Evolutionary conservation across 2,113 vertebrate species (phyloP), one percentile per base, ranked within the genome.

Genomic region (Gambusia holbrooki): DNA sequence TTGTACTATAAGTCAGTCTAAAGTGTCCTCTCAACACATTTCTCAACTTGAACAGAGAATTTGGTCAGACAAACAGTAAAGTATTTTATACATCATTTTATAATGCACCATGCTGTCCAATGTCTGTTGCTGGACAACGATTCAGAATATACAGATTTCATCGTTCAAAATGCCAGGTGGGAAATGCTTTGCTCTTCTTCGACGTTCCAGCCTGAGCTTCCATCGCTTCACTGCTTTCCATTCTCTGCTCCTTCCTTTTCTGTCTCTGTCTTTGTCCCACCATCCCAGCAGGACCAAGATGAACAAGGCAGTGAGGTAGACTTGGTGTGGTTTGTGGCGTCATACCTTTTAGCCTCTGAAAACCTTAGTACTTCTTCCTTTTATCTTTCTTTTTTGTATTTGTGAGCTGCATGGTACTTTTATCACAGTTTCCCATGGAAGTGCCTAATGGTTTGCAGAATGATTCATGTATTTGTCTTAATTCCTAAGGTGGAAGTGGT

Each of bases 281-380:
- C 40, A 89, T 82, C 74, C 25, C 90, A 88, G 48, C 91, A 94
- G 93, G 93, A 88, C 79, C 76, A 84, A 82, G 84, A 88, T 9
- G 61, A 89, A 29, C 69, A 67, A 70, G 54, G 64, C 83, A 76
- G 74, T 72, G 87, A 92, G 78, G 84, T 90, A 84, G 82, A 77
- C 63, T 33, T 29, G 7, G 5, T 12, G 32, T 66, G 35, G 14
- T 32, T 27, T n/a, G 2, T 82, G 6, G 0, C 0, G 5, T 85
- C 12, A 37, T 69, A 35, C 66, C 62, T 71, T 86, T 66, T 37
- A 73, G 63, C 64, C 60, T 33, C 40, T 22, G 27, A 63, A 22
- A 40, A 66, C 29, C 58, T 51, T 51, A 35, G 66, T 72, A 29
- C 10, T 71, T 66, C 65, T 32, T 27, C 48, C 48, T 13, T 68